Evolutionary conservation across 2,888 invertebrate genomes (phyloP).

Genomic region (Cheilosia pagana): DNA sequence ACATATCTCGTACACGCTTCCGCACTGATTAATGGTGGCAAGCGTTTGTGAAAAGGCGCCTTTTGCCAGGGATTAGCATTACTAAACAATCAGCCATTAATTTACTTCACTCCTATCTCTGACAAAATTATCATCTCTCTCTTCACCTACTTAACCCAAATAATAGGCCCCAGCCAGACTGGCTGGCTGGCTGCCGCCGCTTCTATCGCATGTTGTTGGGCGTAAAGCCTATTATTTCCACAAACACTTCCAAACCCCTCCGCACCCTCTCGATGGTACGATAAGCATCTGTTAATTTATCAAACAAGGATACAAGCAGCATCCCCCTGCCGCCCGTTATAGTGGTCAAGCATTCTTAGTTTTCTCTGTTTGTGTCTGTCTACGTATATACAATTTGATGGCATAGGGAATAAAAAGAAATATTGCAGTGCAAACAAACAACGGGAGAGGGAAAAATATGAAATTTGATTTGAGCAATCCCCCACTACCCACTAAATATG

Average conservation of each 20-base stretch:
- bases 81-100: constrained; percentile 59
- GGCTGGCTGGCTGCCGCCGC: constrained; percentile 53
- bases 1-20: neutral
- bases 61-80: constrained; percentile 46
- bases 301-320: constrained; percentile 57
- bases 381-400: neutral
- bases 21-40: constrained; percentile 55
- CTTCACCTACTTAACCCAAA: constrained; percentile 67
- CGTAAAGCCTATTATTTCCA: constrained; percentile 63
- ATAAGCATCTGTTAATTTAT: constrained; percentile 74
- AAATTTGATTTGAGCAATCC: constrained; percentile 59
- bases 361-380: constrained; percentile 10
- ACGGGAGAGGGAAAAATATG: constrained; percentile 37
- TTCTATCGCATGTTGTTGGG: constrained; percentile 49
- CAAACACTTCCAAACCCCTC: constrained; percentile 44
- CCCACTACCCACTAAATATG: neutral
- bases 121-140: constrained; percentile 63
- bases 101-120: constrained; percentile 46
- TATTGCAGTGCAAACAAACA: neutral
- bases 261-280: constrained; percentile 28
- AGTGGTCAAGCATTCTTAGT: constrained; percentile 56
- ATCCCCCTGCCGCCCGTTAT: constrained; percentile 19
- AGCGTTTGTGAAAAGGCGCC: constrained; percentile 44
- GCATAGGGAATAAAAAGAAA: neutral
- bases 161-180: constrained; percentile 48